A percentile compares a stretch with the other conserved stretches of the same genome.
Evolutionary conservation across 2,797 vertebrate genomes (phyloP).

Genomic region (Arremon brunneinucha): DNA sequence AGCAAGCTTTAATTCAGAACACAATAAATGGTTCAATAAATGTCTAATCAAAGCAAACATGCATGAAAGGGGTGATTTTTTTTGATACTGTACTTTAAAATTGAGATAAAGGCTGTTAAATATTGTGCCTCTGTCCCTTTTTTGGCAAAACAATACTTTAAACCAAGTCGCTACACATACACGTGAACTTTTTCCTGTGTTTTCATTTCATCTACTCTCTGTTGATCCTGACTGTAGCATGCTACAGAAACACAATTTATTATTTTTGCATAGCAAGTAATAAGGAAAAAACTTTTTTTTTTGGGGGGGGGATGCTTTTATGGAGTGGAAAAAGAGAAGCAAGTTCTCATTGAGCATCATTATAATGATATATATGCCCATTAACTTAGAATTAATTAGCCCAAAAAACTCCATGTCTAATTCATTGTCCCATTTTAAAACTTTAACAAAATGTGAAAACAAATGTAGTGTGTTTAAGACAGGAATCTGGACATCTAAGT

Average conservation of each 20-base stretch:
- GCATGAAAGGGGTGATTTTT: background rate
- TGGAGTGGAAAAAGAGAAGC: accelerated
- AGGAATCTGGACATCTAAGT: background rate
- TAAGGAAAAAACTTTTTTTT: background rate
- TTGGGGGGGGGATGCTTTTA: background rate
- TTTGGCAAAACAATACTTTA: background rate
- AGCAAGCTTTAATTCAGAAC: background rate
- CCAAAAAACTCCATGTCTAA: background rate
- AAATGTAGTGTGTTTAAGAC: background rate
- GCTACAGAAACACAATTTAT: background rate
- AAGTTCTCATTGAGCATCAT: background rate
- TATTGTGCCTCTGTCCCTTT: background rate
- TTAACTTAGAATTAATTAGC: background rate
- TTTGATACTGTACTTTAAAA: background rate
- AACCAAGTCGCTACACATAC: background rate
- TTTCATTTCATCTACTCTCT: background rate
- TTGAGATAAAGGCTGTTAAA: background rate
- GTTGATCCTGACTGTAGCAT: background rate
- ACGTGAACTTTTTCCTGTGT: background rate
- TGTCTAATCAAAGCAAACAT: background rate
- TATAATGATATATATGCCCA: background rate
- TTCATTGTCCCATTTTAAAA: background rate
- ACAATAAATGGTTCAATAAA: background rate
- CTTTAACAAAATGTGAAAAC: too few species aligned
- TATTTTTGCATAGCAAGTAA: background rate